A percentile compares a stretch with the other conserved stretches of the same genome.
Evolutionary conservation across 2,797 vertebrate species (phyloP).

Genomic region (Holocentrus rufus): DNA sequence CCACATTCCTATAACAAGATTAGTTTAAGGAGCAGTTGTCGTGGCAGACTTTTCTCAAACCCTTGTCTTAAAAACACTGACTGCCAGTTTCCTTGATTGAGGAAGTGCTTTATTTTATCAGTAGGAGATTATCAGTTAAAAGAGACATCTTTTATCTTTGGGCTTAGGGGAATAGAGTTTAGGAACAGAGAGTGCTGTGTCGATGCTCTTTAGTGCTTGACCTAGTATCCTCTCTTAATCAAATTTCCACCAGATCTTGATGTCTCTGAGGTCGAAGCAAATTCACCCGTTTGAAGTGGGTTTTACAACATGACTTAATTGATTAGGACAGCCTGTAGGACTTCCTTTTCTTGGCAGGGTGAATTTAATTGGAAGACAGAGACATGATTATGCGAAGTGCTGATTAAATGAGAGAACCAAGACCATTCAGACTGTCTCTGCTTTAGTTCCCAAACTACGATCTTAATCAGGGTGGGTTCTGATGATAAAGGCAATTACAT

Average conservation of each 20-base stretch:
- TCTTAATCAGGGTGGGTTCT: constrained; percentile 58
- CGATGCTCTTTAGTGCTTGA: constrained; percentile 56
- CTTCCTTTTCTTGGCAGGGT: constrained; percentile 63
- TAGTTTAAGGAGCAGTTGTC: neutral
- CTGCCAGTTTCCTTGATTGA: constrained; percentile 48
- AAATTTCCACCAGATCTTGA: constrained; percentile 64
- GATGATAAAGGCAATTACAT: constrained; percentile 73
- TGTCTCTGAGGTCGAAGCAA: constrained; percentile 69
- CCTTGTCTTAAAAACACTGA: constrained; percentile 13
- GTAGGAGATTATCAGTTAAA: constrained; percentile 53
- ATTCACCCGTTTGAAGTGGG: constrained; percentile 66
- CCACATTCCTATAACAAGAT: neutral
- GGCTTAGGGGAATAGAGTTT: constrained; percentile 15
- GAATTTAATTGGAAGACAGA: constrained; percentile 73
- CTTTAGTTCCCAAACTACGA: constrained; percentile 59
- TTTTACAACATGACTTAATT: constrained; percentile 68
- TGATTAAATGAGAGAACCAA: constrained; percentile 76
- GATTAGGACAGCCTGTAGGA: constrained; percentile 67
- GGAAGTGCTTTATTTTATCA: constrained; percentile 55
- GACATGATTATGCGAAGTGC: constrained; percentile 75
- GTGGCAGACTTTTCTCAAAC: constrained; percentile 5
- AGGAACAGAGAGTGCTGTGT: constrained; percentile 46
- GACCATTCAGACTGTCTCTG: constrained; percentile 47
- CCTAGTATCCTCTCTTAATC: constrained; percentile 54
- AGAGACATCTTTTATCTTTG: constrained; percentile 44